Evolutionary conservation across 2,888 invertebrate genomes (phyloP).

Genomic region (Nipponacmea schrenckii): DNA sequence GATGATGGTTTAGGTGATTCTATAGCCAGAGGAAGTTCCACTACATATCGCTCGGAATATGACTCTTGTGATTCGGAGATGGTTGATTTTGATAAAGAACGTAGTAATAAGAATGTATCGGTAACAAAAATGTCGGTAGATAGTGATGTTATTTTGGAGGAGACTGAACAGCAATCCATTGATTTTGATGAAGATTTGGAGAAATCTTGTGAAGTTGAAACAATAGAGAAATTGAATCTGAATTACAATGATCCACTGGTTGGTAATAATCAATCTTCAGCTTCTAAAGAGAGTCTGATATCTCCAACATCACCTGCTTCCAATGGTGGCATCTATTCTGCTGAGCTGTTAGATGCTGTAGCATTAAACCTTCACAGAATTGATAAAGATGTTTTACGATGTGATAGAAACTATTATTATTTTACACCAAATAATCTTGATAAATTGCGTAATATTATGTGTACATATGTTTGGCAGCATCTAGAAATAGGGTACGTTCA

Average conservation of each 20-base stretch:
- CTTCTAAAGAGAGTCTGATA: slow-evolving; percentile 71
- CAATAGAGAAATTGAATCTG: slow-evolving; percentile 14
- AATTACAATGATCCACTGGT: background rate
- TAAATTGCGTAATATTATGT: slow-evolving; percentile 93
- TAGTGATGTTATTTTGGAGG: slow-evolving; percentile 61
- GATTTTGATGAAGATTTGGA: slow-evolving; percentile 33
- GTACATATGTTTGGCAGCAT: slow-evolving; percentile 98
- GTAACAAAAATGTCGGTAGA: slow-evolving; percentile 69
- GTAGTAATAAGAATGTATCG: slow-evolving; percentile 51
- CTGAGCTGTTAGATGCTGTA: slow-evolving; percentile 79
- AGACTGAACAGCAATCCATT: slow-evolving; percentile 16
- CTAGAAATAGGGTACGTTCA: slow-evolving; percentile 95
- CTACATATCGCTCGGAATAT: slow-evolving; percentile 48
- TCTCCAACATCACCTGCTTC: slow-evolving; percentile 83
- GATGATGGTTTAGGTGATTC: slow-evolving; percentile 65
- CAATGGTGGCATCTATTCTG: slow-evolving; percentile 89
- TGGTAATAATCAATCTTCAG: slow-evolving; percentile 46
- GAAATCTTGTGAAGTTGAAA: slow-evolving; percentile 26
- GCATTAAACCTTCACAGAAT: slow-evolving; percentile 92
- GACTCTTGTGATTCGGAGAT: slow-evolving; percentile 58
- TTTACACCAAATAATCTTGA: slow-evolving; percentile 89
- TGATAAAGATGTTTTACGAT: slow-evolving; percentile 95
- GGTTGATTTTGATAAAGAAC: slow-evolving; percentile 48
- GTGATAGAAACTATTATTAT: slow-evolving; percentile 93
- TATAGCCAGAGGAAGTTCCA: slow-evolving; percentile 54